These are phyloP conservation scores for Hypsibius dujardini DNA, from an alignment of 1,140 invertebrate species.

Conservation along the genomic window DNA sequence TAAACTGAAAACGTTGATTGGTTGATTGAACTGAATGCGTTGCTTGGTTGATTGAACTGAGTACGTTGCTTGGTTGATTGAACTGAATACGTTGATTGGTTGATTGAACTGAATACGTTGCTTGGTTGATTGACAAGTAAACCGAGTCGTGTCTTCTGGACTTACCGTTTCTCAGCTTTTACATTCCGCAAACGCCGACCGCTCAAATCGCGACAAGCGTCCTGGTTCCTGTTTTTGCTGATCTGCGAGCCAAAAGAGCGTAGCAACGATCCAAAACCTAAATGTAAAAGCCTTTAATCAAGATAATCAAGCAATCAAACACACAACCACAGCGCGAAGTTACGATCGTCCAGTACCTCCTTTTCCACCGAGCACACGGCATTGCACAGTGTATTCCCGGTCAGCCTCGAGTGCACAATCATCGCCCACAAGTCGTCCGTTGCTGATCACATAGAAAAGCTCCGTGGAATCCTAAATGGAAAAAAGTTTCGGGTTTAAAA, in stretches of 20 bases:
- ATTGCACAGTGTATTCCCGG: conserved; percentile 18
- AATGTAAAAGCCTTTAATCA: too few relatives aligned
- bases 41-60: too few relatives aligned
- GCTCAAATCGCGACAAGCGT: conserved; percentile 88
- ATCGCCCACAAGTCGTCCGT: background rate
- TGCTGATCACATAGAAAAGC: background rate
- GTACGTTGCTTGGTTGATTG: too few relatives aligned
- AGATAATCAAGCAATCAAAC: too few relatives aligned
- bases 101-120: too few relatives aligned
- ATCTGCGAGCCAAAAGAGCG: conserved; percentile 91
- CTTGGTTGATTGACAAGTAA: too few relatives aligned
- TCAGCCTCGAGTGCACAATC: background rate
- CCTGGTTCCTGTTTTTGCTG: conserved; percentile 88
- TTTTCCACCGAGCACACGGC: conserved; percentile 27
- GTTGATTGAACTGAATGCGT: too few relatives aligned
- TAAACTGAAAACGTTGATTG: too few relatives aligned
- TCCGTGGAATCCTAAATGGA: background rate
- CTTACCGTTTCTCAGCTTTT: conserved; percentile 74
- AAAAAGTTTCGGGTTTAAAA: background rate
- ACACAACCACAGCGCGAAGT: too few relatives aligned
- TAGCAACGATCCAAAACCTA: conserved; percentile 78
- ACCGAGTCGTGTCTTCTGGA: too few relatives aligned
- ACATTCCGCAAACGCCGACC: conserved; percentile 79
- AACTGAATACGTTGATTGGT: too few relatives aligned
- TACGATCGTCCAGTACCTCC: too few relatives aligned